Base-by-base conservation (phyloP, 2,113 vertebrate genomes). In the Tauraco erythrolophus region DNA sequence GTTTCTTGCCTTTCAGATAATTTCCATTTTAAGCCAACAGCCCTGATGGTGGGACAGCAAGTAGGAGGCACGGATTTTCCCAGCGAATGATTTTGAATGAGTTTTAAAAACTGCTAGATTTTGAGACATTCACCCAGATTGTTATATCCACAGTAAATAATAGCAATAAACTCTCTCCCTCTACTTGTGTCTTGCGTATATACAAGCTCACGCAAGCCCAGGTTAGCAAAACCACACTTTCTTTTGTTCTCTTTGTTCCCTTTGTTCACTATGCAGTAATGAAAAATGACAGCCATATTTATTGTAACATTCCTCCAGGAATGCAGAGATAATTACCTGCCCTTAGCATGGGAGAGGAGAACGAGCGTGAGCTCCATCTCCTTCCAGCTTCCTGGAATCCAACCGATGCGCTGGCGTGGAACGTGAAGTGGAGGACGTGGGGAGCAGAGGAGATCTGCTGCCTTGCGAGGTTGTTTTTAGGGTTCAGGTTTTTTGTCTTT, bases 171-270 rank as follows among this genome's bases (percentile, higher is more conserved):
- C n/a, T 79, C 64, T 74, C 43, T 31, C 14, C 23, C 19, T 84
- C 53, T 41, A 6, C 78, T 48, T 56, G 17, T 39, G 37, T 27
- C 54, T 72, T 65, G 31, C 50, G 15, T 18, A 18, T 5, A 66
- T 5, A 56, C 17, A 39, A 69, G 51, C 31, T 21, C 64, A 30
- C 0, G n/a, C 13, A 8, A 81, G 56, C 57, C 45, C 72, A 89
- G 93, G 93, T 96, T 96, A 82, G 79, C 65, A 87, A 92, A 95
- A 68, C 43, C 93, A 37, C 75, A 82, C 86, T 95, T 96, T 10
- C 95, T 96, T 95, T 96, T 94, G 96, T 98, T 97, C 97, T 78
- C 94, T 96, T 96, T 95, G 91, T 96, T 98, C 93, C 72, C 96
- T 96, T 97, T 97, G 96, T 97, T 97, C 96, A 53, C 84, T n/a